These are phyloP conservation scores for Oriolus oriolus DNA, from an alignment of 2,113 vertebrate species.

Conservation along the genomic window DNA sequence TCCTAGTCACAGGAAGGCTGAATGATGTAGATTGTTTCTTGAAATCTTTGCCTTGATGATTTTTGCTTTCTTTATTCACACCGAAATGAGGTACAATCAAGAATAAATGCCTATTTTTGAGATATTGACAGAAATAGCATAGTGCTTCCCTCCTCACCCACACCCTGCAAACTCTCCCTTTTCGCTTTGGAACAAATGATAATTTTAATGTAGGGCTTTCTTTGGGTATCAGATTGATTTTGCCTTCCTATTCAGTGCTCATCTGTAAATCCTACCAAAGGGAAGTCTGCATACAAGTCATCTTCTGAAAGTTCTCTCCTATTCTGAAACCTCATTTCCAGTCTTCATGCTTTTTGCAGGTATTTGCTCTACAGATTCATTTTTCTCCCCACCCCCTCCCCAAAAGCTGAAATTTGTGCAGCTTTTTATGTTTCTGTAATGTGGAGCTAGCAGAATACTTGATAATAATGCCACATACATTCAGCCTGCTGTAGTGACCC, in stretches of 20 bases:
- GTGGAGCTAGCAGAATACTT: neutral
- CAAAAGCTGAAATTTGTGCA: neutral
- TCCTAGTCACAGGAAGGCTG: conserved; percentile 32
- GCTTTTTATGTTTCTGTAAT: neutral
- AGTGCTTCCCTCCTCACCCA: neutral
- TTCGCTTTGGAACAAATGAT: neutral
- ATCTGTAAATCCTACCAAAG: neutral
- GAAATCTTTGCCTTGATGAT: conserved; percentile 32
- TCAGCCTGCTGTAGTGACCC: neutral
- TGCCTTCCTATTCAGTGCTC: neutral
- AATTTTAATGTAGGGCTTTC: neutral
- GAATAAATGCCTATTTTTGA: conserved; percentile 22
- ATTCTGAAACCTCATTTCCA: neutral
- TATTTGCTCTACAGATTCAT: neutral
- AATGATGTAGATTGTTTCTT: conserved; percentile 52
- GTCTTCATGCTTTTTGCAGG: neutral
- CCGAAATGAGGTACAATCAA: conserved; percentile 18
- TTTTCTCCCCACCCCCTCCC: rapidly evolving
- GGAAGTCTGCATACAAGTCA: neutral
- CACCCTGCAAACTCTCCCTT: neutral
- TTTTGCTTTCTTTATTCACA: conserved; percentile 13
- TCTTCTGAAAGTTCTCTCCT: neutral
- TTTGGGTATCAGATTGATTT: conserved; percentile 3
- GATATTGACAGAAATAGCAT: neutral
- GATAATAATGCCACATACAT: neutral